phyloP scores from a whole-genome alignment of 2,797 vertebrate species.

The Sebastes matsubarae region DNA sequence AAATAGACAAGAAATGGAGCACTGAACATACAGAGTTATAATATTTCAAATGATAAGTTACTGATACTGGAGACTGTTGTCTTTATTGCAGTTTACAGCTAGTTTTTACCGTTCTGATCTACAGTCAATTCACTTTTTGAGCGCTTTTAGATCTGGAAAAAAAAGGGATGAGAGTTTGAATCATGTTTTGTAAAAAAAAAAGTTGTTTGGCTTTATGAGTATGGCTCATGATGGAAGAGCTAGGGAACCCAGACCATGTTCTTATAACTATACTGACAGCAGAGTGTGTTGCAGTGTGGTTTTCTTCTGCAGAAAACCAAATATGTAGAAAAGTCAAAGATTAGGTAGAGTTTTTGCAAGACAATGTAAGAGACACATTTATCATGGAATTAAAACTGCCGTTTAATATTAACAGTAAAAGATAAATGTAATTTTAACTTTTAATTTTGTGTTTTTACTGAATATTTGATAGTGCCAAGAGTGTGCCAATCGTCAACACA shows the following conservation, averaged over 20 bases:
- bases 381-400: slow-evolving; percentile 45
- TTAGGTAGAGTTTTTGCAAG: neutral
- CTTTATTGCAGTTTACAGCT: slow-evolving; percentile 57
- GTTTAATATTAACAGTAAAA: slow-evolving; percentile 9
- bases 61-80: slow-evolving; percentile 41
- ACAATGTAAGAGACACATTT: slow-evolving; percentile 15
- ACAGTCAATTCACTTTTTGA: slow-evolving; percentile 16
- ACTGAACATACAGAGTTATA: slow-evolving; percentile 11
- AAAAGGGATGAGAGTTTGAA: neutral
- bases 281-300: neutral
- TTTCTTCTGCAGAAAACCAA: slow-evolving; percentile 15
- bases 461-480: slow-evolving; percentile 50
- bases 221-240: slow-evolving; percentile 27
- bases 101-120: slow-evolving; percentile 46
- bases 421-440: slow-evolving; percentile 18
- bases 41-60: slow-evolving; percentile 26
- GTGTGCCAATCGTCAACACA: slow-evolving; percentile 24
- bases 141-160: slow-evolving; percentile 10
- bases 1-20: slow-evolving; percentile 21
- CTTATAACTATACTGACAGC: slow-evolving; percentile 1
- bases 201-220: slow-evolving; percentile 24
- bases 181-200: neutral
- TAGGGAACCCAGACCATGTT: slow-evolving; percentile 55
- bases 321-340: slow-evolving; percentile 14
- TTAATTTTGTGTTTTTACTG: slow-evolving; percentile 21